Evolutionary conservation across 30 jellyfish, hydroid and myxozoan genomes (phyloP), one percentile per base, ranked within the genome.

Genomic region (Sanderia malayensis): DNA sequence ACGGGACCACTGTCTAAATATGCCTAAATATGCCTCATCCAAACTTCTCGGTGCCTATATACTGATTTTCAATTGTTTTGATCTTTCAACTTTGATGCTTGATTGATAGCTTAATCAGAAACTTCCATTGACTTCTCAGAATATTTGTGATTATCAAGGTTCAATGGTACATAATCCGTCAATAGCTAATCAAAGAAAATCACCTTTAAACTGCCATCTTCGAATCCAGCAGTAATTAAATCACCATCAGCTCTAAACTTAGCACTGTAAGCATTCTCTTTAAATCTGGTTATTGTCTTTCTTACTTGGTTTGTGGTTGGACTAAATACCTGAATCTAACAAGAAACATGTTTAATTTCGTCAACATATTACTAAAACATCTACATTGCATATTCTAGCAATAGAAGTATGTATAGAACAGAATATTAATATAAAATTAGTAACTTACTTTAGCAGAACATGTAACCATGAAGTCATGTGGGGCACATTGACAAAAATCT

Each of bases 151-250:
- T n/a, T n/a, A n/a, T n/a, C n/a, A n/a, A n/a, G n/a, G n/a, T n/a
- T n/a, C n/a, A n/a, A n/a, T n/a, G n/a, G n/a, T n/a, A n/a, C n/a
- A n/a, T n/a, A n/a, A n/a, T n/a, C n/a, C n/a, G n/a, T n/a, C n/a
- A n/a, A n/a, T n/a, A n/a, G n/a, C n/a, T n/a, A n/a, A n/a, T n/a
- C n/a, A n/a, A n/a, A n/a, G n/a, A n/a, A n/a, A n/a, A n/a, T n/a
- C 31, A 91, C 98, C 96, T 91, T 94, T 1, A 91, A 70, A 25
- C 76, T 69, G n/a, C 95, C 95, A 71, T 74, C 62, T 26, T 91
- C 98, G 31, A 95, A 95, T 19, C 98, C 98, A 33, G 96, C 87
- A 45, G 84, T 90, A 60, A 91, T 79, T 46, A 91, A 69, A 34
- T 84, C 66, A 29, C 98, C 98, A 91, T 91, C 98, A 1, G 44